Conservation (phyloP, 2,113 vertebrate genomes). For the Mola mola region DNA sequence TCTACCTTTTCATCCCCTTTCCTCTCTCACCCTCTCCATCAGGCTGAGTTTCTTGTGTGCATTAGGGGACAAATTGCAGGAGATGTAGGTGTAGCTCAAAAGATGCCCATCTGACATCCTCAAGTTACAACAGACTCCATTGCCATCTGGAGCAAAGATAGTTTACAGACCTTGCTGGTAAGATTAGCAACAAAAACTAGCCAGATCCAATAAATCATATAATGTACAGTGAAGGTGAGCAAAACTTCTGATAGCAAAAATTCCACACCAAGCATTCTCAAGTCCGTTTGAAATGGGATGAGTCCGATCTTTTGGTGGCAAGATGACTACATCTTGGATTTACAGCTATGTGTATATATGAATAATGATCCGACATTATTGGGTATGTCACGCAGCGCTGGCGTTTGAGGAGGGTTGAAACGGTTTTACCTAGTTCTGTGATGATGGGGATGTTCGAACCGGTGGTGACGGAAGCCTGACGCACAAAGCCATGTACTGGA, state of each 20-base stretch:
- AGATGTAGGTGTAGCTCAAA: constrained; percentile 52
- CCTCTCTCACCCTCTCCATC: constrained; percentile 57
- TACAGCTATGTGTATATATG: constrained; percentile 35
- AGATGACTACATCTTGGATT: constrained; percentile 26
- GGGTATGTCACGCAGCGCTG: constrained; percentile 30
- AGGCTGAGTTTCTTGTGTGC: constrained; percentile 60
- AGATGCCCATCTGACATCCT: constrained; percentile 53
- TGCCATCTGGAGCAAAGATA: constrained; percentile 2
- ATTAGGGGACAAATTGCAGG: constrained; percentile 73
- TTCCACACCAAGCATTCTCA: constrained; percentile 41
- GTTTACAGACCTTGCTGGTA: background rate
- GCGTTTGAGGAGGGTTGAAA: constrained; percentile 59
- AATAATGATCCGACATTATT: constrained; percentile 44
- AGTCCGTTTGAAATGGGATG: constrained; percentile 45
- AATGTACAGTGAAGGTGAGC: constrained; percentile 33
- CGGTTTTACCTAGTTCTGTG: constrained; percentile 93
- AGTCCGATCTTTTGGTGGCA: constrained; percentile 53
- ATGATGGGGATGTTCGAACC: constrained; percentile 98
- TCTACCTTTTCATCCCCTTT: constrained; percentile 55
- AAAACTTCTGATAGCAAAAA: constrained; percentile 41
- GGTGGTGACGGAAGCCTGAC: constrained; percentile 95
- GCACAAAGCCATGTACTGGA: constrained; percentile 94
- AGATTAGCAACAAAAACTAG: constrained; percentile 20
- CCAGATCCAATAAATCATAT: constrained; percentile 25
- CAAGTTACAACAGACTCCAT: constrained; percentile 36